These are phyloP conservation scores for Augochlora pura DNA, from an alignment of 1,140 invertebrate species.

Conservation along the genomic window DNA sequence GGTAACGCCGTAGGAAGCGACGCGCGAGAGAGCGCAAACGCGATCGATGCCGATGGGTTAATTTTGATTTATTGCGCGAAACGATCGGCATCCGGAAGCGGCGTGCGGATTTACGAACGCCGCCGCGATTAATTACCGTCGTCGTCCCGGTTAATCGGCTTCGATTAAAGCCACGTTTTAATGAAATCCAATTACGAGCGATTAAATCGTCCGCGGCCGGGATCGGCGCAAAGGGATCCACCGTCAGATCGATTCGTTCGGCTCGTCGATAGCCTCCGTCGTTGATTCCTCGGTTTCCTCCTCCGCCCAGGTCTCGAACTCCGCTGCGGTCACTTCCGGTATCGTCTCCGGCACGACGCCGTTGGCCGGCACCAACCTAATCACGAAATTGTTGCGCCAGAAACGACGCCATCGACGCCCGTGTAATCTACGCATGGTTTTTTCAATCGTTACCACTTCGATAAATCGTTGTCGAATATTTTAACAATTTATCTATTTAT, in stretches of 20 bases:
- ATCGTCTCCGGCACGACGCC: neutral
- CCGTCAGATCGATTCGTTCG: neutral
- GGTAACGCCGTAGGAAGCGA: no score
- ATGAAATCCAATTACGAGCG: constrained; percentile 50
- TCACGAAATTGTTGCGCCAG: constrained; percentile 75
- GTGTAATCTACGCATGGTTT: constrained; percentile 70
- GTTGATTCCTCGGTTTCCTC: constrained; percentile 39
- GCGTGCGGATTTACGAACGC: neutral
- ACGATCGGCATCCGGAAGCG: constrained; percentile 19
- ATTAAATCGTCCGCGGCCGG: constrained; percentile 51
- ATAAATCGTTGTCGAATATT: no score
- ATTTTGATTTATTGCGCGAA: neutral
- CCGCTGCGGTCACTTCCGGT: neutral
- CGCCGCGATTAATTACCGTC: constrained; percentile 21
- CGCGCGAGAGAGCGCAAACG: neutral
- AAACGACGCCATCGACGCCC: constrained; percentile 75
- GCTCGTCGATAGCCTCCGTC: neutral
- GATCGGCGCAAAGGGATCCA: neutral
- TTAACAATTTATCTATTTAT: no score
- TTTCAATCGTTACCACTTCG: no score
- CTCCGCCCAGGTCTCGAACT: constrained; percentile 16
- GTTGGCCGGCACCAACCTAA: constrained; percentile 70
- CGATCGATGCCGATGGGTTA: no score
- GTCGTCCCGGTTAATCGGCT: constrained; percentile 30
- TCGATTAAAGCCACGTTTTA: constrained; percentile 49